Evolutionary conservation across 1,140 invertebrate genomes (phyloP).

Genomic region (Drosophila quadrilineata): DNA sequence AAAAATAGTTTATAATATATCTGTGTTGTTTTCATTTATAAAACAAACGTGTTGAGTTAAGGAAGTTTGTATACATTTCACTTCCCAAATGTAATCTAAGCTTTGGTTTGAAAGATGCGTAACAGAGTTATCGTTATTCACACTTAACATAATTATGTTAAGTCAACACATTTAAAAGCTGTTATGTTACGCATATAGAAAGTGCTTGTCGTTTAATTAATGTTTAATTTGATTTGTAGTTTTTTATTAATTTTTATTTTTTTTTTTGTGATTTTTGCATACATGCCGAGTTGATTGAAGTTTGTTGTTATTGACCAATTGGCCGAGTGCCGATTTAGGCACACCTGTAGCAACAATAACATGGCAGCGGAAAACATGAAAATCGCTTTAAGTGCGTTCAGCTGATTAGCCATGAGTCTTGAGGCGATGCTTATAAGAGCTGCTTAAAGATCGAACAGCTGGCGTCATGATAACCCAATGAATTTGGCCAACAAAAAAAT

Average conservation of each 20-base stretch:
- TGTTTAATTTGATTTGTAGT: neutral
- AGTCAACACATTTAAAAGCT: too few species aligned
- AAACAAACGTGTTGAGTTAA: too few species aligned
- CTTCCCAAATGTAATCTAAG: too few species aligned
- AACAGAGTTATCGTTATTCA: too few species aligned
- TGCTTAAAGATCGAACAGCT: slow-evolving; percentile 48
- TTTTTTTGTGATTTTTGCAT: neutral
- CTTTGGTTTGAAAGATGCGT: too few species aligned
- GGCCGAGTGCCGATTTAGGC: neutral
- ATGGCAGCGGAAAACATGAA: slow-evolving; percentile 17
- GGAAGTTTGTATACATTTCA: too few species aligned
- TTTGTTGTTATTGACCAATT: slow-evolving; percentile 23
- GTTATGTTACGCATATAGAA: too few species aligned
- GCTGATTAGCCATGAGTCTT: slow-evolving; percentile 37
- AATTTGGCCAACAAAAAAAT: slow-evolving; percentile 31
- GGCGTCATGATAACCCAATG: slow-evolving; percentile 58
- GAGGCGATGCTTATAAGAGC: slow-evolving; percentile 32
- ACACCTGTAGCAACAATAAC: slow-evolving; percentile 16
- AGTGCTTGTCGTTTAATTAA: too few species aligned
- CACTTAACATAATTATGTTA: too few species aligned
- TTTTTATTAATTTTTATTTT: neutral
- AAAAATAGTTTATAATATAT: too few species aligned
- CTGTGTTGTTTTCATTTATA: too few species aligned
- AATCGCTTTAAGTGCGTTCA: slow-evolving; percentile 69
- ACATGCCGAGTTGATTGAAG: neutral